Percentiles rank a stretch among this genome's conserved stretches.
phyloP scores from a whole-genome alignment of 2,888 invertebrate genomes.

The Drosophila neutralis region DNA sequence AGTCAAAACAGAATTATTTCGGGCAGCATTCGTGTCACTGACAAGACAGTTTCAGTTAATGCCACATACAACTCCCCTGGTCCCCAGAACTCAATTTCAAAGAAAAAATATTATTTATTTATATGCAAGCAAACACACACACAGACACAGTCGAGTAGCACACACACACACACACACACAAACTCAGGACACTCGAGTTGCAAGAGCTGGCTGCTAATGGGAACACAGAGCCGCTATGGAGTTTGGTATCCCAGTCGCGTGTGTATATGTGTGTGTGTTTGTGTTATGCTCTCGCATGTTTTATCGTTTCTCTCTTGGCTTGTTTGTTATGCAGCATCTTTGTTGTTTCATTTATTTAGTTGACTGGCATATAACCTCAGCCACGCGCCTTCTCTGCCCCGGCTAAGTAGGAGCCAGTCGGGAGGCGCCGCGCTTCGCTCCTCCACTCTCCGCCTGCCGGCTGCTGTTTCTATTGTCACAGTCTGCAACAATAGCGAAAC shows the following conservation, averaged over 20 bases:
- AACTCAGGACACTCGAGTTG: slow-evolving; percentile 54
- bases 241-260: slow-evolving; percentile 15
- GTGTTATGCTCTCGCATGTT: slow-evolving; percentile 18
- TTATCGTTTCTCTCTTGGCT: slow-evolving; percentile 13
- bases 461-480: slow-evolving; percentile 73
- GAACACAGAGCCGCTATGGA: slow-evolving; percentile 46
- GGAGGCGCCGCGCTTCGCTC: slow-evolving; percentile 1
- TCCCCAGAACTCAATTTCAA: slow-evolving; percentile 50
- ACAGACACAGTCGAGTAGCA: background rate
- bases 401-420: slow-evolving; percentile 63
- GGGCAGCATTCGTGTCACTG: slow-evolving; percentile 13
- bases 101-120: slow-evolving; percentile 67
- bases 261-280: slow-evolving; percentile 29
- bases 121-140: slow-evolving; percentile 55
- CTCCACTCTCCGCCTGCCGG: slow-evolving; percentile 2
- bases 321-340: slow-evolving; percentile 45
- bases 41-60: slow-evolving; percentile 2
- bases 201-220: slow-evolving; percentile 58
- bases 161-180: slow-evolving; percentile 4
- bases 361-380: slow-evolving; percentile 80
- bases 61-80: slow-evolving; percentile 1
- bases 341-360: slow-evolving; percentile 81
- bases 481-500: slow-evolving; percentile 73
- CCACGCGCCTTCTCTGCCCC: slow-evolving; percentile 43
- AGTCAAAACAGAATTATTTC: slow-evolving; percentile 35